Percentiles rank a stretch among this genome's conserved stretches.
phyloP scores from a whole-genome alignment of 2,797 vertebrate species.

The Malacoraja senta region DNA sequence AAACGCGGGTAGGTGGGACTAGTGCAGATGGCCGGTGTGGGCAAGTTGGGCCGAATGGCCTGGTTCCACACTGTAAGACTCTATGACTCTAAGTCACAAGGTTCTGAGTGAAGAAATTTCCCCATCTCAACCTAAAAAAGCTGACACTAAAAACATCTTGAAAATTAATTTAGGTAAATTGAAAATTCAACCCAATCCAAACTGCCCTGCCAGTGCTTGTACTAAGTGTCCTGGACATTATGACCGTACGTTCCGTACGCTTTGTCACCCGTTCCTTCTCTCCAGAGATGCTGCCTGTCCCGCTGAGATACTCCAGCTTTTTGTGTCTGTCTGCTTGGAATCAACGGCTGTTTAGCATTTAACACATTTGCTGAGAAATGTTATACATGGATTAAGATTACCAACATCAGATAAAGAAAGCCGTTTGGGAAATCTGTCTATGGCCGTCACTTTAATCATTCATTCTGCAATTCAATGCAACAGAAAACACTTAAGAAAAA shows the following conservation, averaged over 20 bases:
- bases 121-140: neutral
- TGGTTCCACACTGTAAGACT: too few relatives aligned
- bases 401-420: neutral
- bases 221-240: neutral
- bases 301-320: too few relatives aligned
- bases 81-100: neutral
- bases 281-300: too few relatives aligned
- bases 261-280: too few relatives aligned
- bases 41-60: too few relatives aligned
- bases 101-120: neutral
- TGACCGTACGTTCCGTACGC: neutral
- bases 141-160: neutral
- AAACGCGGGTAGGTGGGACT: too few relatives aligned
- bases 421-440: conserved; percentile 9
- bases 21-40: too few relatives aligned
- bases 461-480: neutral
- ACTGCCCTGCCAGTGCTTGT: neutral
- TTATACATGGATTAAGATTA: conserved; percentile 3
- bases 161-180: neutral
- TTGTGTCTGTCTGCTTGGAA: too few relatives aligned
- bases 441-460: neutral
- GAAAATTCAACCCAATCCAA: neutral
- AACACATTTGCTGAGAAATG: conserved; percentile 11
- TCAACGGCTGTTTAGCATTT: neutral
- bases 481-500: conserved; percentile 19